Conservation (phyloP, 2,797 vertebrate species). For the Enteromius treurensis region DNA sequence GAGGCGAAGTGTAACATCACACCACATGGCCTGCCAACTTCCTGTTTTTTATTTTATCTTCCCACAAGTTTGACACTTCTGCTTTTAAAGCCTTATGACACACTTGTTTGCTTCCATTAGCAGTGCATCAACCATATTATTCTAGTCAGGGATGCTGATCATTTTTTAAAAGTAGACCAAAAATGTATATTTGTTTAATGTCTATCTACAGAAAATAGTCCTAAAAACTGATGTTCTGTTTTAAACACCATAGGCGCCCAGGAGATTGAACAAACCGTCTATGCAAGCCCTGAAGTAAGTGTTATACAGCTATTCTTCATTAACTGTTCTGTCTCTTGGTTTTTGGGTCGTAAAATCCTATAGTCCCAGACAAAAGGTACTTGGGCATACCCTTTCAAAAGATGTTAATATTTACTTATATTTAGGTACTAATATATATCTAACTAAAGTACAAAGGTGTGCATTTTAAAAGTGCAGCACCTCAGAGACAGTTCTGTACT, state of each 20-base stretch:
- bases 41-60: neutral
- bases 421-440: neutral
- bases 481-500: too few species aligned
- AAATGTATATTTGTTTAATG: neutral
- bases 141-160: too few species aligned
- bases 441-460: neutral
- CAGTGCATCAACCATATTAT: too few species aligned
- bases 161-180: neutral
- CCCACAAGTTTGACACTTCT: neutral
- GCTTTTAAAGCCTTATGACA: neutral
- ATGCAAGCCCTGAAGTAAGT: neutral
- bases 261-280: neutral
- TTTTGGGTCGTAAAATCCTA: neutral
- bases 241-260: neutral
- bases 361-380: too few species aligned
- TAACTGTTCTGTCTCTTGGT: neutral
- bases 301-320: neutral
- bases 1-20: too few species aligned
- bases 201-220: neutral
- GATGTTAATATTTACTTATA: neutral
- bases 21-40: neutral
- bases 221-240: neutral
- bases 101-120: too few species aligned
- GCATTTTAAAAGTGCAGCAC: too few species aligned
- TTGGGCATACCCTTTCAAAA: neutral